These are phyloP conservation scores for Gerosis bhagava DNA, from an alignment of 2,888 invertebrate genomes.

Conservation along the genomic window DNA sequence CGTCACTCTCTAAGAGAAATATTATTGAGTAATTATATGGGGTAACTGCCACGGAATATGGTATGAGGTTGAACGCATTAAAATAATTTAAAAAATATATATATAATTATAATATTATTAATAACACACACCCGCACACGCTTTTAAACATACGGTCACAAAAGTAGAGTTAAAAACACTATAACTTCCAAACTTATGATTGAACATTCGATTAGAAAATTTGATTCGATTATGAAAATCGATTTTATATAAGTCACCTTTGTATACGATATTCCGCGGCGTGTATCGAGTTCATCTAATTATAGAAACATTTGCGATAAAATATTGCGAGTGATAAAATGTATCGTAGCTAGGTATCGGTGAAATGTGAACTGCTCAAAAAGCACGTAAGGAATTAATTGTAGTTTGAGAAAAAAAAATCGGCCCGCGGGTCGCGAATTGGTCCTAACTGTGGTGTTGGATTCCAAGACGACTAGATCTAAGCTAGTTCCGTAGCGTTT, in stretches of 20 bases:
- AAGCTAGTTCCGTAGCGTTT: conserved; percentile 63
- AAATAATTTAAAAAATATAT: conserved; percentile 9
- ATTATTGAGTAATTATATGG: conserved; percentile 15
- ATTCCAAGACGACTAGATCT: conserved; percentile 61
- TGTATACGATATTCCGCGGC: conserved; percentile 19
- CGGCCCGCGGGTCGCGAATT: conserved; percentile 44
- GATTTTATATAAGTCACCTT: too few relatives aligned
- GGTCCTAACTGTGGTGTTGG: conserved; percentile 57
- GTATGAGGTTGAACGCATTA: neutral
- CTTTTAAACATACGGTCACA: conserved; percentile 17
- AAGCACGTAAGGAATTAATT: conserved; percentile 77
- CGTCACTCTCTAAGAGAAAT: conserved; percentile 41
- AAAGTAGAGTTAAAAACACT: conserved; percentile 14
- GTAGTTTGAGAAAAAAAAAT: conserved; percentile 56
- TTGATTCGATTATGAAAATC: too few relatives aligned
- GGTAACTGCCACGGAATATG: conserved; percentile 15
- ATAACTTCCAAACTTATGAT: too few relatives aligned
- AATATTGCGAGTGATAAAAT: conserved; percentile 55
- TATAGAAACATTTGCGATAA: neutral
- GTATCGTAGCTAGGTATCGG: conserved; percentile 45
- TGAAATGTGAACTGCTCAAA: conserved; percentile 68
- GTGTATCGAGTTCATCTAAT: conserved; percentile 9
- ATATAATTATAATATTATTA: too few relatives aligned
- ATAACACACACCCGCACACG: conserved; percentile 14
- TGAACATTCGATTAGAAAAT: too few relatives aligned